Percentiles rank a stretch among this genome's conserved stretches.
Evolutionary conservation across 2,888 invertebrate genomes (phyloP).

Genomic region (Amaurobius ferox): DNA sequence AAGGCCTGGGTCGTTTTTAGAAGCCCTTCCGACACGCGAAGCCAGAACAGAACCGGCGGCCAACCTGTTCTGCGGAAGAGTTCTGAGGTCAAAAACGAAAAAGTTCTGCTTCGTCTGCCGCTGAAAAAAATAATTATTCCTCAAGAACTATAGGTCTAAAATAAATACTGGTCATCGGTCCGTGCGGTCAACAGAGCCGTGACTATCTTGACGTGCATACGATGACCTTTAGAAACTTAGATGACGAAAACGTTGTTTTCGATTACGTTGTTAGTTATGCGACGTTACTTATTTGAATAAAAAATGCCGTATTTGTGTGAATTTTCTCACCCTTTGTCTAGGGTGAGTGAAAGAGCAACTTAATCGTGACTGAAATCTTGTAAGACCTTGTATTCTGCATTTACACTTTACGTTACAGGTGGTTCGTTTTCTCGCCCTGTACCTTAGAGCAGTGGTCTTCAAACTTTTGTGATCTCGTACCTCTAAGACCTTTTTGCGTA

Average conservation of each 20-base stretch:
- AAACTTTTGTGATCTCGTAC: too few species aligned
- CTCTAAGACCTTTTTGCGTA: too few species aligned
- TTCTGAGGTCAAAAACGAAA: slow-evolving; percentile 50
- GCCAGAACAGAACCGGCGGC: slow-evolving; percentile 12
- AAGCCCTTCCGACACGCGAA: slow-evolving; percentile 35
- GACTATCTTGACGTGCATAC: slow-evolving; percentile 34
- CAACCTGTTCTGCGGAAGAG: slow-evolving; percentile 68
- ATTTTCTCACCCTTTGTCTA: background rate
- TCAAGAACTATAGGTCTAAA: slow-evolving; percentile 28
- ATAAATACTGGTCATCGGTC: slow-evolving; percentile 45
- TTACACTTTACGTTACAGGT: too few species aligned
- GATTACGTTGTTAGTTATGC: background rate
- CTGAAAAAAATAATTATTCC: slow-evolving; percentile 34
- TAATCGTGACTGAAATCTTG: too few species aligned
- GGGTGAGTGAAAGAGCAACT: too few species aligned
- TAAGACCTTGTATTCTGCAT: too few species aligned
- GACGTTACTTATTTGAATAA: background rate
- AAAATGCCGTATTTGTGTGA: background rate
- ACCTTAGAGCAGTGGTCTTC: too few species aligned
- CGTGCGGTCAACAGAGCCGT: slow-evolving; percentile 32
- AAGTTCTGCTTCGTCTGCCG: slow-evolving; percentile 60
- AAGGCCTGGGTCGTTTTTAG: slow-evolving; percentile 37
- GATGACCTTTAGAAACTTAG: slow-evolving; percentile 41
- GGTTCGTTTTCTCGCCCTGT: too few species aligned
- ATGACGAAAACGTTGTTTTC: slow-evolving; percentile 6